Conservation (phyloP, 1,140 invertebrate genomes). For the Drusus annulatus region DNA sequence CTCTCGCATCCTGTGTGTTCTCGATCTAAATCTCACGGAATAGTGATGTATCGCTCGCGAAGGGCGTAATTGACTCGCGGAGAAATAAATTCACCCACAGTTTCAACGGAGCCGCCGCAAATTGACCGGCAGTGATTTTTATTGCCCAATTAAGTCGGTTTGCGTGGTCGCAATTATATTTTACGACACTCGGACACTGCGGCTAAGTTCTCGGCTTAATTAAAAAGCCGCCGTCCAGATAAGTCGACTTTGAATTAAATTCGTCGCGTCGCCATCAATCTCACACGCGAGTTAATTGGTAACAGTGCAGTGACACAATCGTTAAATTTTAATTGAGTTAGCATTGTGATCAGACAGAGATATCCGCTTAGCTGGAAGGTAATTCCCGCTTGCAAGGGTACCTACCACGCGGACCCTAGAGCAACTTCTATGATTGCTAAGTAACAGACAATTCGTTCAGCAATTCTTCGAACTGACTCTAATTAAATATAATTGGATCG, state of each 20-base stretch:
- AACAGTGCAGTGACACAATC: slow-evolving; percentile 16
- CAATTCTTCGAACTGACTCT: background rate
- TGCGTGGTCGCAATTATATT: slow-evolving; percentile 48
- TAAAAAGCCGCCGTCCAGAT: slow-evolving; percentile 13
- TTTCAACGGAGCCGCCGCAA: slow-evolving; percentile 30
- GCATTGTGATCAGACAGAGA: background rate
- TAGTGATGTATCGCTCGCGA: background rate
- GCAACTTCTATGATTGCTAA: too few relatives aligned
- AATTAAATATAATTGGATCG: background rate
- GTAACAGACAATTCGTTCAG: background rate
- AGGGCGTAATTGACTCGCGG: background rate
- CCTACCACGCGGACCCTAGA: too few relatives aligned
- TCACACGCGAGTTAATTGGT: slow-evolving; percentile 13
- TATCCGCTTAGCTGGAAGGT: too few relatives aligned
- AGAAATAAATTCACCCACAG: slow-evolving; percentile 15
- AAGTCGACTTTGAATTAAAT: slow-evolving; percentile 28
- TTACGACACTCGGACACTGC: slow-evolving; percentile 38
- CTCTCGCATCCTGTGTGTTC: background rate
- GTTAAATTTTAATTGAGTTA: slow-evolving; percentile 27
- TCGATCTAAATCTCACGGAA: slow-evolving; percentile 1
- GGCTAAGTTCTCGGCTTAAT: slow-evolving; percentile 10
- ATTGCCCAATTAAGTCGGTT: slow-evolving; percentile 35
- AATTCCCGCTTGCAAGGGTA: too few relatives aligned
- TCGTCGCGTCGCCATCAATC: slow-evolving; percentile 28
- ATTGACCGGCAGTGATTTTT: slow-evolving; percentile 48